These are phyloP conservation scores for Alviniconcha marisindica DNA, from an alignment of 1,140 invertebrate species.

Conservation along the genomic window DNA sequence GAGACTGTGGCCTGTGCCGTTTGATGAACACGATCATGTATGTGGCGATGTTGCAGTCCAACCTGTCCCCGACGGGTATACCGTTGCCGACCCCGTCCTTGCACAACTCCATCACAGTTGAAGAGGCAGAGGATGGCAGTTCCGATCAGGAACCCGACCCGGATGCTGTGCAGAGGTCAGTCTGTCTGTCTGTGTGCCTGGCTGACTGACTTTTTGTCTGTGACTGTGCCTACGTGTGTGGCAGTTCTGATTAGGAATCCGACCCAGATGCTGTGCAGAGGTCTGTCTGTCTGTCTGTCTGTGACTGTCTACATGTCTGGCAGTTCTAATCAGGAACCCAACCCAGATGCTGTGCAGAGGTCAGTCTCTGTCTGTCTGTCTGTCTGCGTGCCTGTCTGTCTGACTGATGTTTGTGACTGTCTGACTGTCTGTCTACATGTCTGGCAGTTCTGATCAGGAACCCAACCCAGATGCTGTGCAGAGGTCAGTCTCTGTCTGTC, in stretches of 20 bases:
- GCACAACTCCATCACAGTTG: slow-evolving; percentile 74
- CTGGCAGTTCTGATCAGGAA: slow-evolving; percentile 69
- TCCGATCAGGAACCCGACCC: slow-evolving; percentile 76
- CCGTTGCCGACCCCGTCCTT: slow-evolving; percentile 59
- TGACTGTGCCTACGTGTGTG: too few relatives aligned
- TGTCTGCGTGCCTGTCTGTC: slow-evolving; percentile 14
- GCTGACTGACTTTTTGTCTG: not conserved
- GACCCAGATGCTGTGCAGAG: slow-evolving; percentile 73
- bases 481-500: too few relatives aligned
- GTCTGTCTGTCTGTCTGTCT: slow-evolving; percentile 11
- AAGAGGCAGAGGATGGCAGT: slow-evolving; percentile 68
- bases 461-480: slow-evolving; percentile 75
- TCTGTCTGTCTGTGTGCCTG: too few relatives aligned
- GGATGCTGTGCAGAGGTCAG: slow-evolving; percentile 77
- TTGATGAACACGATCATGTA: too few relatives aligned
- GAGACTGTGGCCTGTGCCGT: too few relatives aligned
- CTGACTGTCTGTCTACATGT: too few relatives aligned
- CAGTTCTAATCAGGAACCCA: slow-evolving; percentile 73
- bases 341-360: slow-evolving; percentile 72
- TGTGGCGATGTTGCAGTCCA: slow-evolving; percentile 23
- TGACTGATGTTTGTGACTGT: not conserved
- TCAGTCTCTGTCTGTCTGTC: too few relatives aligned
- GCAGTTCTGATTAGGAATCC: slow-evolving; percentile 72
- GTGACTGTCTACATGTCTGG: too few relatives aligned
- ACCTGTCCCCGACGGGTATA: slow-evolving; percentile 59